Base-by-base conservation (phyloP, 2,797 vertebrate species). In the Xiphophorus birchmanni region DNA sequence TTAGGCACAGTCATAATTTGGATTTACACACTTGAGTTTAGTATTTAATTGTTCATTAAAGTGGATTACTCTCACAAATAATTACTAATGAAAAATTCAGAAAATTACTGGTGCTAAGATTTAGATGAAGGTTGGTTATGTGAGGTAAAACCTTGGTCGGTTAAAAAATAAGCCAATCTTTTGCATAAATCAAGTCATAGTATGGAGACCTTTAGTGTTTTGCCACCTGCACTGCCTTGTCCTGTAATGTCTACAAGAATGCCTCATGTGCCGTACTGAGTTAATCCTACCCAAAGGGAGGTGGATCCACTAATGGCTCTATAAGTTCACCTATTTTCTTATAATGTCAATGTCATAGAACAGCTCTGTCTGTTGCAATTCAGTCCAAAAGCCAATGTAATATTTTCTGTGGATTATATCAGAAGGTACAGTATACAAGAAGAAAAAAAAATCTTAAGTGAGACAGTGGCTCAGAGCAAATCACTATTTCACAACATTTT, bases 151-250 rank as follows among this genome's bases (percentile, higher is more conserved):
- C 58, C n/a, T 84, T 69, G 10, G 50, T 37, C 4, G 76, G 73
- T 80, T n/a, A n/a, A 29, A 45, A 21, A n/a, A 72, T 13, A 44
- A 85, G 71, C 71, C 73, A 15, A 8, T 82, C 73, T 63, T 48
- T 77, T 86, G 42, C 75, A 48, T 77, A 76, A 90, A 85, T 91
- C 87, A 86, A 86, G 86, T 82, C 89, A 77, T 77, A 44, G 90
- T 92, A 85, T 88, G 78, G 83, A 91, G 91, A 90, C 84, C 90
- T 86, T 78, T 80, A 85, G 81, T 90, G 80, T 87, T 74, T 87
- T 94, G 90, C 87, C 77, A 90, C 92, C 83, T 88, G 92, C 92
- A 91, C 89, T 90, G 77, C 89, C 87, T 84, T 84, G 87, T 91
- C 90, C 80, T 86, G 80, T 83, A 81, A 56, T 58, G 26, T 92